Percentiles rank a stretch among this genome's conserved stretches.
phyloP scores from a whole-genome alignment of 2,113 vertebrate species.

The Nanorana parkeri region DNA sequence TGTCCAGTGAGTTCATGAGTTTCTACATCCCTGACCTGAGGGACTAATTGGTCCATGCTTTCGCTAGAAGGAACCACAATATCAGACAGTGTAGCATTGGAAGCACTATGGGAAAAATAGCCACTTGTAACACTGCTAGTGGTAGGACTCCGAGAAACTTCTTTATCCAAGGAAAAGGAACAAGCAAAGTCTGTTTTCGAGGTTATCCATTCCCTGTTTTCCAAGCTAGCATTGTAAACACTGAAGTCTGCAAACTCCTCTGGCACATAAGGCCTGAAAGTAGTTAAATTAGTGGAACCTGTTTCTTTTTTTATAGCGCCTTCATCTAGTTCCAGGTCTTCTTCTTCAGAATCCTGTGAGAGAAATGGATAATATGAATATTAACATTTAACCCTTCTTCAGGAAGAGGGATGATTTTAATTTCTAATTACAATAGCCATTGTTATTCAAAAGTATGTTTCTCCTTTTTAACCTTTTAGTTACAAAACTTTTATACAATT shows the following conservation, averaged over 20 bases:
- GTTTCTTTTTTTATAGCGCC: conserved; percentile 69
- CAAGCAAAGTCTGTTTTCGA: conserved; percentile 76
- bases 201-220: conserved; percentile 81
- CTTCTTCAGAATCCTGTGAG: conserved; percentile 91
- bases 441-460: too few relatives aligned
- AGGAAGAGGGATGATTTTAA: too few relatives aligned
- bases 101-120: conserved; percentile 97
- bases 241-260: conserved; percentile 98
- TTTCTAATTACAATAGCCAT: too few relatives aligned
- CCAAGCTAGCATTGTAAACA: conserved; percentile 92
- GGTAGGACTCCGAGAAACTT: conserved; percentile 90
- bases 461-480: too few relatives aligned
- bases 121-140: conserved; percentile 96
- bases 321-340: conserved; percentile 74
- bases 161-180: conserved; percentile 77
- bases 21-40: conserved; percentile 70
- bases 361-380: conserved; percentile 13
- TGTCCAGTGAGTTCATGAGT: conserved; percentile 61
- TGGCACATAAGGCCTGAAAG: conserved; percentile 82
- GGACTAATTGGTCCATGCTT: conserved; percentile 88
- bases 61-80: conserved; percentile 87
- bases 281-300: conserved; percentile 68
- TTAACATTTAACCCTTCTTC: background rate
- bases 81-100: conserved; percentile 92
- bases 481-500: too few relatives aligned